A percentile compares a stretch with the other conserved stretches of the same genome.
Conservation (phyloP, 2,888 invertebrate species). For the Rhagonycha lutea region DNA sequence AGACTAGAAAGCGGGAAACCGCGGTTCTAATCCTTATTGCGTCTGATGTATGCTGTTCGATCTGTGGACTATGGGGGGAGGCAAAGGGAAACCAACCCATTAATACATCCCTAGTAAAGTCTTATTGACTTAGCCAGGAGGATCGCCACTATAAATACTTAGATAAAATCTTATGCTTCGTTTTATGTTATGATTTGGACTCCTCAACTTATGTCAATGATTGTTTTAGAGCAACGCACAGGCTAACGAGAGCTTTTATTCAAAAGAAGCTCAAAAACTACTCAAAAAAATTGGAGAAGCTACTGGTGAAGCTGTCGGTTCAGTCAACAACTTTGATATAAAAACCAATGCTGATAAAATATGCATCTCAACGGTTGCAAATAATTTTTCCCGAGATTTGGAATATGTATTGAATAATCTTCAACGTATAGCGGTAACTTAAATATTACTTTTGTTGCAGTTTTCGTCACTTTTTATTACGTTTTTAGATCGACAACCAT, state of each 20-base stretch:
- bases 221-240: background rate
- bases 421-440: background rate
- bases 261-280: background rate
- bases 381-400: background rate
- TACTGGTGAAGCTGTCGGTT: background rate
- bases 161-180: too few relatives aligned
- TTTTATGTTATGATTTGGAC: too few relatives aligned
- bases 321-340: background rate
- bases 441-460: background rate
- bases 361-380: background rate
- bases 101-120: too few relatives aligned
- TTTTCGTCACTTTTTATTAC: background rate
- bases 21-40: too few relatives aligned
- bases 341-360: background rate
- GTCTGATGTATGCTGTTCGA: too few relatives aligned
- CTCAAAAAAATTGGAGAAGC: background rate
- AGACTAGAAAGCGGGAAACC: too few relatives aligned
- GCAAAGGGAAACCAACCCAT: too few relatives aligned
- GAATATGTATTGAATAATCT: background rate
- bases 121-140: too few relatives aligned
- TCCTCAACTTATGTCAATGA: background rate
- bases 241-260: background rate
- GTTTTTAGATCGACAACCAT: background rate
- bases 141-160: too few relatives aligned
- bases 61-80: too few relatives aligned